phyloP scores from a whole-genome alignment of 2,888 invertebrate species.

The Synanthedon myopaeformis region DNA sequence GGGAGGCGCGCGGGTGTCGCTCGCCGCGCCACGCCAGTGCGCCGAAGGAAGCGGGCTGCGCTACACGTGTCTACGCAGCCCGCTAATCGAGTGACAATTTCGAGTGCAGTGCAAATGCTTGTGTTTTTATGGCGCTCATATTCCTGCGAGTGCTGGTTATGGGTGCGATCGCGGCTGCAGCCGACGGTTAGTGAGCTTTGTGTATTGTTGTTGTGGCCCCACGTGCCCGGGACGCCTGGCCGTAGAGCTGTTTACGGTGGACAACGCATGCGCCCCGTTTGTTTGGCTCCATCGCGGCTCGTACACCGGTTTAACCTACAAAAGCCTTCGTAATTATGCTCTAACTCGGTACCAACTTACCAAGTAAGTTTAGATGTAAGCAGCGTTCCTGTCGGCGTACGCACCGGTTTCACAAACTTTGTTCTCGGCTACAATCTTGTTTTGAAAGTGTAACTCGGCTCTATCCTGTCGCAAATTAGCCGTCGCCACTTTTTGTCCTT shows the following conservation, averaged over 20 bases:
- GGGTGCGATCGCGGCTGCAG: constrained; percentile 63
- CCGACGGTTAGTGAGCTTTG: constrained; percentile 41
- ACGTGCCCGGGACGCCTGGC: constrained; percentile 43
- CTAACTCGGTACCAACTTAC: constrained; percentile 7
- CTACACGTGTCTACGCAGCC: constrained; percentile 47
- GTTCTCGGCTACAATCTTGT: not conserved
- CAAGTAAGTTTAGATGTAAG: constrained; percentile 32
- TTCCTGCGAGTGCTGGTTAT: constrained; percentile 76
- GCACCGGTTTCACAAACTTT: not conserved
- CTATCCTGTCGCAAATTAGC: not conserved
- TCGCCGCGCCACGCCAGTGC: constrained; percentile 30
- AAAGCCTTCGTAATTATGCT: constrained; percentile 42
- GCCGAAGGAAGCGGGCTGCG: constrained; percentile 25
- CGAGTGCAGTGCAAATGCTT: constrained; percentile 75
- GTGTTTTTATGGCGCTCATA: constrained; percentile 84
- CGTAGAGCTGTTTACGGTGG: constrained; percentile 54
- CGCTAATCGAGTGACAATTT: constrained; percentile 47
- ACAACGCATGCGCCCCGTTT: constrained; percentile 57
- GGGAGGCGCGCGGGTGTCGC: constrained; percentile 6
- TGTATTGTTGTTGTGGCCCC: constrained; percentile 16
- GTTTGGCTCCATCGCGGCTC: constrained; percentile 55
- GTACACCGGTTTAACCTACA: constrained; percentile 61
- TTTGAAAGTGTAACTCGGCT: not conserved
- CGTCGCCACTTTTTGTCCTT: not conserved
- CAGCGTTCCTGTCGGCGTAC: not conserved